Percentiles rank a stretch among this genome's conserved stretches.
Conservation (phyloP, 2,113 vertebrate genomes). For the Chascanopsetta lugubris region DNA sequence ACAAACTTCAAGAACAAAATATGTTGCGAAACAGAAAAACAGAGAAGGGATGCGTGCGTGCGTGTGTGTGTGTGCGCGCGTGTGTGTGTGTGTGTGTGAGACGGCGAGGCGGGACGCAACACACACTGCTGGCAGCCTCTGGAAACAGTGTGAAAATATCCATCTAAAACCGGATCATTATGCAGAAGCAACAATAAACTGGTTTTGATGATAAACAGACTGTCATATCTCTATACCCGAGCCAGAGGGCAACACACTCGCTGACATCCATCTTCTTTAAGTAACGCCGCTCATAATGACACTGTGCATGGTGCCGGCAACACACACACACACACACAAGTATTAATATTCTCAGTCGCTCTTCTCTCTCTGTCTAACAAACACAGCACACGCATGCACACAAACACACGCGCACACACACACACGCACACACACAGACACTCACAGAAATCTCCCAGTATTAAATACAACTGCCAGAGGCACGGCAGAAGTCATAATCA, state of each 20-base stretch:
- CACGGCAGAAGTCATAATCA: constrained; percentile 63
- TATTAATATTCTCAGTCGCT: constrained; percentile 49
- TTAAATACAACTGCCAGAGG: constrained; percentile 66
- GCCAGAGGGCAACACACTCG: constrained; percentile 74
- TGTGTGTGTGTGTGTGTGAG: constrained; percentile 16
- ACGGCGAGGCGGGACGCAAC: constrained; percentile 37
- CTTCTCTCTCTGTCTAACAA: constrained; percentile 34
- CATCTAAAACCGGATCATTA: constrained; percentile 72
- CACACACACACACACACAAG: constrained; percentile 41
- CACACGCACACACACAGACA: constrained; percentile 1
- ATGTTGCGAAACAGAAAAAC: constrained; percentile 5
- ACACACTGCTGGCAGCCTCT: constrained; percentile 42
- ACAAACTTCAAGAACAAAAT: constrained; percentile 24
- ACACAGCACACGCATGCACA: constrained; percentile 29
- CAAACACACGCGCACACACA: constrained; percentile 11
- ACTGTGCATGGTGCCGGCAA: constrained; percentile 35
- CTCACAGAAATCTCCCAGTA: constrained; percentile 32
- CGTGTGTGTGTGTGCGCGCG: too few species aligned
- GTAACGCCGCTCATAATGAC: constrained; percentile 62
- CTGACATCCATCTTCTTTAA: constrained; percentile 77
- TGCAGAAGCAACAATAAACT: constrained; percentile 74
- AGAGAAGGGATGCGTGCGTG: constrained; percentile 15
- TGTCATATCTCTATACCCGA: constrained; percentile 69
- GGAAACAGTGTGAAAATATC: constrained; percentile 56
- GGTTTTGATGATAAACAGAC: constrained; percentile 72